These are phyloP conservation scores for Lasioglossum villosulum DNA, from an alignment of 2,888 invertebrate genomes.

Conservation along the genomic window DNA sequence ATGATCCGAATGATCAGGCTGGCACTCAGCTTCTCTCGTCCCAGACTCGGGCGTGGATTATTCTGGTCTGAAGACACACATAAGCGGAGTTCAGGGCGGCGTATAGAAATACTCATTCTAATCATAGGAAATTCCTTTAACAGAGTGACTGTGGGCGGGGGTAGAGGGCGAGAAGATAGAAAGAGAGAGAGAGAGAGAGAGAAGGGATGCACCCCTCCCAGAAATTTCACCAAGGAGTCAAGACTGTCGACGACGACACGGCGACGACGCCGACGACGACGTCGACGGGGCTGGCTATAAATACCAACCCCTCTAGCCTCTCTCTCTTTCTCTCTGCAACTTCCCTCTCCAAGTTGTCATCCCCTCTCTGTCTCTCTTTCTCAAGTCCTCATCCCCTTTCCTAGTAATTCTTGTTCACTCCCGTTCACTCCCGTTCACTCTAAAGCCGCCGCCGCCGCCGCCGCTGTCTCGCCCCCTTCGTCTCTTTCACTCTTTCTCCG, in stretches of 20 bases:
- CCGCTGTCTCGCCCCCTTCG: too few species aligned
- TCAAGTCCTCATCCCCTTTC: not conserved
- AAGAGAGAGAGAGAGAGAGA: constrained; percentile 42
- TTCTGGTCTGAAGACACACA: constrained; percentile 73
- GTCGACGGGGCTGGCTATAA: constrained; percentile 72
- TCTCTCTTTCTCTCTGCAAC: constrained; percentile 48
- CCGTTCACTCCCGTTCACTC: too few species aligned
- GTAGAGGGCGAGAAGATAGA: constrained; percentile 39
- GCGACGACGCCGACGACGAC: constrained; percentile 53
- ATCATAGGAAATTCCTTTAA: constrained; percentile 83
- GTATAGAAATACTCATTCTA: constrained; percentile 83
- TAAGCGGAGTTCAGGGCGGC: constrained; percentile 71
- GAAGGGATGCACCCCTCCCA: constrained; percentile 66
- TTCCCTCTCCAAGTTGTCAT: constrained; percentile 1
- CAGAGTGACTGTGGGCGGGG: constrained; percentile 66
- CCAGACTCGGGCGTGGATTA: constrained; percentile 66
- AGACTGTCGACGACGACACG: constrained; percentile 69
- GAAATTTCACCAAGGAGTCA: constrained; percentile 74
- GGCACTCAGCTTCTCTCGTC: constrained; percentile 22
- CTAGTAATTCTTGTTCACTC: too few species aligned
- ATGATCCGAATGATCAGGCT: constrained; percentile 5
- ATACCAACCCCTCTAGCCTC: constrained; percentile 72
- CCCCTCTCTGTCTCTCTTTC: not conserved
- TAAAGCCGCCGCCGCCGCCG: too few species aligned
- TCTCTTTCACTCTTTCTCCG: constrained; percentile 9